Evolutionary conservation across 2,888 invertebrate species (phyloP), one percentile per base, ranked within the genome.

Genomic region (Xanthia icteritia): DNA sequence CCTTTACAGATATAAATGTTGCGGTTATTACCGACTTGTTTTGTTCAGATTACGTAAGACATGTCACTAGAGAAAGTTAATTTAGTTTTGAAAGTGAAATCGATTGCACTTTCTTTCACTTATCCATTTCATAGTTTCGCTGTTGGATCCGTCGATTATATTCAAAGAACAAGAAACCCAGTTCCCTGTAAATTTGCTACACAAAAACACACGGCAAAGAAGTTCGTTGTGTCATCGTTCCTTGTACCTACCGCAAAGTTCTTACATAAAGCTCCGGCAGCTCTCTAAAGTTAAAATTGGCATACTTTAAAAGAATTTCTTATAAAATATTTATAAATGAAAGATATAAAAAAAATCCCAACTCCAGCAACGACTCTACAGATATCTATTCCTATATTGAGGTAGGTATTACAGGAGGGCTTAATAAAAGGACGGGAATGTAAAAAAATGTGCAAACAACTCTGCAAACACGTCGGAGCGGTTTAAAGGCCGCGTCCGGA

Each of bases 81-180:
- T 96, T 96, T 96, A 96, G 96, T 96, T 96, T 96, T 96, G 96
- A 96, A 96, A 96, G 96, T 96, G 96, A 96, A 96, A 96, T 96
- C 96, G 96, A 96, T 96, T 96, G 94, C 94, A 95, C 95, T 95
- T 96, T 96, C 96, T 95, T 96, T 96, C 93, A 95, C 95, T 96
- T 95, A 94, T 93, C 93, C 93, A 94, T 95, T 95, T 95, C 92
- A 94, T 93, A 95, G 94, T 92, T 93, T 92, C 90, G 92, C 90
- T 90, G 89, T 92, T 91, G 90, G 91, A 91, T 92, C 89, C 88
- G 79, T 86, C 76, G 68, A 76, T 82, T 76, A 91, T 92, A 89
- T 92, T 90, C 88, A 86, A 89, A 90, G 86, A 88, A 88, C 84
- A 77, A 81, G 71, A 86, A 81, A 85, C 86, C 82, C 67, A 67